Conservation (phyloP, 2,888 invertebrate genomes). For the Patella pellucida region DNA sequence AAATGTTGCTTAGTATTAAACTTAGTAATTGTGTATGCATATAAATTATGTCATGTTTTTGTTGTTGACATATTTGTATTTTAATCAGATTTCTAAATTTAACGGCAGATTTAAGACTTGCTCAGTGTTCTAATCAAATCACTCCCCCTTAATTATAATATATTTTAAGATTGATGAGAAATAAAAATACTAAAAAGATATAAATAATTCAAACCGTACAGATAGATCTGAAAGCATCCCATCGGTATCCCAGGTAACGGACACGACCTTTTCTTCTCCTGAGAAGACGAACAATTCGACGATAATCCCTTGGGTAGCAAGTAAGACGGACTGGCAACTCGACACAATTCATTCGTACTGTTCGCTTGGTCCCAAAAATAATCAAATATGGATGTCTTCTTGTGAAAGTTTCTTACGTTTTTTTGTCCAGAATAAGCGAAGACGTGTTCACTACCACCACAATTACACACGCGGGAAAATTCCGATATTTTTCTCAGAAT, state of each 20-base stretch:
- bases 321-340: not conserved
- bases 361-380: conserved; percentile 27
- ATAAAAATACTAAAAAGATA: not conserved
- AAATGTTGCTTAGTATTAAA: no score
- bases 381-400: conserved; percentile 22
- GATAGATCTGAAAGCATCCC: conserved; percentile 19
- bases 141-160: no score
- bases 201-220: conserved; percentile 12
- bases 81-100: no score
- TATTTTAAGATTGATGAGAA: no score
- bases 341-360: not conserved
- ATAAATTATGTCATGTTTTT: no score
- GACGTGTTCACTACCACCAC: not conserved
- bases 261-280: not conserved
- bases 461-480: conserved; percentile 6
- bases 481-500: conserved; percentile 1
- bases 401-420: not conserved
- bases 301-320: not conserved
- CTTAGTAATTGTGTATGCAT: no score
- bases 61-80: no score
- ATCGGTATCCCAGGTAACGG: conserved; percentile 17
- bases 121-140: no score
- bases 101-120: no score
- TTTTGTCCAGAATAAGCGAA: not conserved
- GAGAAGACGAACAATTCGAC: not conserved